These are phyloP conservation scores for Eciton burchellii DNA, from an alignment of 1,140 invertebrate genomes.

Conservation along the genomic window DNA sequence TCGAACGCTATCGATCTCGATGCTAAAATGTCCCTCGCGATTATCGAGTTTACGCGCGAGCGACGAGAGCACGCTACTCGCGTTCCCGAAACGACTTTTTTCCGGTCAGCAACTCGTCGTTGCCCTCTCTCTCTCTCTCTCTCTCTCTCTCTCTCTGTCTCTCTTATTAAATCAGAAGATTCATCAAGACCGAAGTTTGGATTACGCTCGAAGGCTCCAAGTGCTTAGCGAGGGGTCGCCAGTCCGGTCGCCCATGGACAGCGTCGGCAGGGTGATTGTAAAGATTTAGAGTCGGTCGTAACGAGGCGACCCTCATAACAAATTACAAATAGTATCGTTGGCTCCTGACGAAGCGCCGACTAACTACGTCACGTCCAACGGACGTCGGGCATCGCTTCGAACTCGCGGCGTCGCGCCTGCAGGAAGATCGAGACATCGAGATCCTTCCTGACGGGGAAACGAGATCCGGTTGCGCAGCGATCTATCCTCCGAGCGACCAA, in stretches of 20 bases:
- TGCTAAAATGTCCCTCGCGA: not conserved
- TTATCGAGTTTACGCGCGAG: slow-evolving; percentile 23
- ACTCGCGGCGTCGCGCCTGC: not conserved
- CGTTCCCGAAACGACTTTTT: not conserved
- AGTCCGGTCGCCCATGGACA: not conserved
- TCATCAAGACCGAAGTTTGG: slow-evolving; percentile 51
- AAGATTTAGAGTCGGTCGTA: slow-evolving; percentile 63
- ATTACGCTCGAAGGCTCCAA: slow-evolving; percentile 48
- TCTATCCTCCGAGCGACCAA: slow-evolving; percentile 67
- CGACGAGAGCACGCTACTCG: not conserved
- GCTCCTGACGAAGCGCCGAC: slow-evolving; percentile 48
- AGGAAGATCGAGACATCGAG: slow-evolving; percentile 60
- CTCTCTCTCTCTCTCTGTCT: too few relatives aligned
- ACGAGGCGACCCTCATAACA: slow-evolving; percentile 58
- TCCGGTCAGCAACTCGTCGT: not conserved
- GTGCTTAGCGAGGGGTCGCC: slow-evolving; percentile 27
- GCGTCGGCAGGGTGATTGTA: slow-evolving; percentile 8
- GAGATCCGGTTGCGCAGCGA: slow-evolving; percentile 68
- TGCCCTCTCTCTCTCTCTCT: too few relatives aligned
- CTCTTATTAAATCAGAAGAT: slow-evolving; percentile 55
- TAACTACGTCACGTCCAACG: slow-evolving; percentile 27
- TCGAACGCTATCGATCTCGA: not conserved
- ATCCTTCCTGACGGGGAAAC: slow-evolving; percentile 18
- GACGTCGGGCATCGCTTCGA: slow-evolving; percentile 44
- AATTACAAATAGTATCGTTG: slow-evolving; percentile 67